Conservation (phyloP, 64 coral and sea anemone genomes). For the Actinia equina region DNA sequence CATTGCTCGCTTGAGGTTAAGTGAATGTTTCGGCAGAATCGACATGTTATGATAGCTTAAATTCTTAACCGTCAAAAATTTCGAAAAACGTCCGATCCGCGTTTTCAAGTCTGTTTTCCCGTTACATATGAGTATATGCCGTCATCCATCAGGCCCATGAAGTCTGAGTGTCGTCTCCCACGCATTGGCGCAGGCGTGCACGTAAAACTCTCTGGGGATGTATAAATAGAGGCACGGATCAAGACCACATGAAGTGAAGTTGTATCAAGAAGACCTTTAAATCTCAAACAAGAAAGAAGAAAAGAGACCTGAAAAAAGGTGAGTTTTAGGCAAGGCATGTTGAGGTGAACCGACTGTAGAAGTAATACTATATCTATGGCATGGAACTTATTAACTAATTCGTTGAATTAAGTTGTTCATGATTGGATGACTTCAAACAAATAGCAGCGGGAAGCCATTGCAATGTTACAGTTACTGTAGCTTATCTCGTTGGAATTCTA, state of each 20-base stretch:
- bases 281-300: too few species aligned
- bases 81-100: background rate
- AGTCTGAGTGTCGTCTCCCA: background rate
- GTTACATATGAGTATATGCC: background rate
- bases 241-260: background rate
- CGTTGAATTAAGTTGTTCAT: background rate
- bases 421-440: too few species aligned
- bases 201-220: background rate
- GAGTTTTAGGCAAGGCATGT: background rate
- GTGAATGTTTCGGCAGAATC: background rate
- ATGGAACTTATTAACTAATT: background rate
- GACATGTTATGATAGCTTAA: background rate
- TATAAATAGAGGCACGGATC: background rate
- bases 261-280: background rate
- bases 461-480: too few species aligned
- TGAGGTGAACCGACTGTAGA: too few species aligned
- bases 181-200: background rate
- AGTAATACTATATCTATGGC: too few species aligned
- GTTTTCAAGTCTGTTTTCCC: background rate
- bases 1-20: background rate
- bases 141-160: background rate
- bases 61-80: background rate
- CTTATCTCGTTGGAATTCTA: too few species aligned
- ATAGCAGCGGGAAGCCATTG: too few species aligned
- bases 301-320: background rate